Conservation (phyloP, 2,888 invertebrate genomes). For the Acronicta psi region DNA sequence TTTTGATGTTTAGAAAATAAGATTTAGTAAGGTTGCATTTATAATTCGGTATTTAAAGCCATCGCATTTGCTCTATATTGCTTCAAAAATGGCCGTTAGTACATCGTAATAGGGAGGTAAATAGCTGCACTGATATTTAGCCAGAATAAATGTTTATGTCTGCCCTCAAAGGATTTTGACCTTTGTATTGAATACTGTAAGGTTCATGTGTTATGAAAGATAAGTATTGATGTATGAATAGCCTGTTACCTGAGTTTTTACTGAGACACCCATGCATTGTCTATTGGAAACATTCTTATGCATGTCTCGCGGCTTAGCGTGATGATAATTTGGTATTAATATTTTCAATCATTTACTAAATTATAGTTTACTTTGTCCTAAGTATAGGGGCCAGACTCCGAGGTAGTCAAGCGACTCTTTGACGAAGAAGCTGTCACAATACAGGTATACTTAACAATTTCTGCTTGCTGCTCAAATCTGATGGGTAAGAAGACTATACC, state of each 20-base stretch:
- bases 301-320: constrained; percentile 55
- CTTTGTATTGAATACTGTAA: fast-evolving
- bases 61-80: constrained; percentile 42
- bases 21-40: background rate
- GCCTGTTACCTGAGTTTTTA: constrained; percentile 70
- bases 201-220: constrained; percentile 31
- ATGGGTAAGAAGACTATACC: too few species aligned
- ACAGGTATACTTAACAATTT: background rate
- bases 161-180: constrained; percentile 11
- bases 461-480: too few species aligned
- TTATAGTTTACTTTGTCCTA: constrained; percentile 47
- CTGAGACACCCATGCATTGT: constrained; percentile 64
- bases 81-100: constrained; percentile 48
- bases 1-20: constrained; percentile 2
- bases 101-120: constrained; percentile 49
- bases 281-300: constrained; percentile 65
- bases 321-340: constrained; percentile 54
- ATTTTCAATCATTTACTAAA: constrained; percentile 53
- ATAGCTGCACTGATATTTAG: constrained; percentile 48
- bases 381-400: constrained; percentile 29
- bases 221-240: constrained; percentile 50
- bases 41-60: constrained; percentile 9
- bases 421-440: constrained; percentile 8
- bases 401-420: constrained; percentile 14
- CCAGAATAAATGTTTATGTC: constrained; percentile 16